Conservation (phyloP, 2,113 vertebrate genomes). For the Gopherus evgoodei region DNA sequence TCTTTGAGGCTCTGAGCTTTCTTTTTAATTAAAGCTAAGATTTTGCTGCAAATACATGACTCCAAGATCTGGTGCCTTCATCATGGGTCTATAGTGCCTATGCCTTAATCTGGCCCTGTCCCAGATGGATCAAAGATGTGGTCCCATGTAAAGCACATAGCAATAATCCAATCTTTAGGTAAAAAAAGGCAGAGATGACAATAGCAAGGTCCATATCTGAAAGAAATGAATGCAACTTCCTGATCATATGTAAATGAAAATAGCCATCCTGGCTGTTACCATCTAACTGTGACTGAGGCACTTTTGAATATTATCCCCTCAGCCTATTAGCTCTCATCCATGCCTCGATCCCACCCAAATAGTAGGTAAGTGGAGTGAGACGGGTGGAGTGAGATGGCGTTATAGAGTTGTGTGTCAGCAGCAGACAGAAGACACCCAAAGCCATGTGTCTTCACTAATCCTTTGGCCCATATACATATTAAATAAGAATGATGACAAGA, state of each 20-base stretch:
- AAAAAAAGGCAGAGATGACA: neutral
- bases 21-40: too few species aligned
- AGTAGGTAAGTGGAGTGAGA: neutral
- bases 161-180: neutral
- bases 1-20: too few species aligned
- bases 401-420: neutral
- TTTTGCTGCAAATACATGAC: too few species aligned
- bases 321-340: neutral
- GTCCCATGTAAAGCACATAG: neutral
- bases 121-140: neutral
- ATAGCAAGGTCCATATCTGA: neutral
- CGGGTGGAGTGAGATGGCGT: neutral
- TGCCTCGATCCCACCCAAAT: neutral
- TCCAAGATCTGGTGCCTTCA: too few species aligned
- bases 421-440: neutral
- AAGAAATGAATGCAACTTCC: neutral
- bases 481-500: neutral
- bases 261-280: neutral
- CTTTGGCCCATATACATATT: neutral
- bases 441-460: neutral
- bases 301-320: neutral
- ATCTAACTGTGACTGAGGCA: neutral
- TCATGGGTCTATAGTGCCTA: too few species aligned
- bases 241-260: neutral
- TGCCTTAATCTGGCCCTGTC: neutral